phyloP scores from a whole-genome alignment of 2,888 invertebrate species.

The Epistrophe grossulariae region DNA sequence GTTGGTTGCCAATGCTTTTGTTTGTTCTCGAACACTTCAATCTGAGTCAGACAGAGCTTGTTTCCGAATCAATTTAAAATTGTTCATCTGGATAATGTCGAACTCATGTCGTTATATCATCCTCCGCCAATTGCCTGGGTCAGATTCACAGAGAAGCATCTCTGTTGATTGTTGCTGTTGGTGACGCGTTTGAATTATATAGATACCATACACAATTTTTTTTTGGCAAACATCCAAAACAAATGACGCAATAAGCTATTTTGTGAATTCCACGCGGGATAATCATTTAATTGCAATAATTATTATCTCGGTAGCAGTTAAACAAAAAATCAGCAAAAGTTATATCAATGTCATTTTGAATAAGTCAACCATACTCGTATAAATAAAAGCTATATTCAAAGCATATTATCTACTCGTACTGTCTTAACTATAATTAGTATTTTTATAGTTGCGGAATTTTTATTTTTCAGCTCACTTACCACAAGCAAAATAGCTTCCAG shows the following conservation, averaged over 20 bases:
- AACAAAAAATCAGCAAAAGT: constrained; percentile 7
- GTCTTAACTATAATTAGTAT: not conserved
- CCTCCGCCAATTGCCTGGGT: not conserved
- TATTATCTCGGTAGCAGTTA: constrained; percentile 54
- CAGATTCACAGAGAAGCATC: constrained; percentile 37
- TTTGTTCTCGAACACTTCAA: constrained; percentile 8
- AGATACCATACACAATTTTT: constrained; percentile 11
- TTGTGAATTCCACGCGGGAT: constrained; percentile 51
- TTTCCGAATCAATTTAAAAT: constrained; percentile 61
- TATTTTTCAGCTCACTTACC: constrained; percentile 12
- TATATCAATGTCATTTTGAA: constrained; percentile 50
- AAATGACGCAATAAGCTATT: constrained; percentile 65
- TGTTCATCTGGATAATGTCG: constrained; percentile 40
- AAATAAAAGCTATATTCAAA: not conserved
- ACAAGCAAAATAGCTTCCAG: constrained; percentile 2
- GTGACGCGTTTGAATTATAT: constrained; percentile 37
- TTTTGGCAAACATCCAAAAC: constrained; percentile 62
- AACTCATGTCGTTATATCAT: constrained; percentile 21
- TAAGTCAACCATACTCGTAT: not conserved
- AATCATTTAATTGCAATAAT: constrained; percentile 70
- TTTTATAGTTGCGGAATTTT: constrained; percentile 5
- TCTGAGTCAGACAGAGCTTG: constrained; percentile 28
- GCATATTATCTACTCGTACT: not conserved
- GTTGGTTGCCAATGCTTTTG: constrained; percentile 1
- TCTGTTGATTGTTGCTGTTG: constrained; percentile 42